Evolutionary conservation across 2,888 invertebrate species (phyloP).

Genomic region (Calliopum simillimum): DNA sequence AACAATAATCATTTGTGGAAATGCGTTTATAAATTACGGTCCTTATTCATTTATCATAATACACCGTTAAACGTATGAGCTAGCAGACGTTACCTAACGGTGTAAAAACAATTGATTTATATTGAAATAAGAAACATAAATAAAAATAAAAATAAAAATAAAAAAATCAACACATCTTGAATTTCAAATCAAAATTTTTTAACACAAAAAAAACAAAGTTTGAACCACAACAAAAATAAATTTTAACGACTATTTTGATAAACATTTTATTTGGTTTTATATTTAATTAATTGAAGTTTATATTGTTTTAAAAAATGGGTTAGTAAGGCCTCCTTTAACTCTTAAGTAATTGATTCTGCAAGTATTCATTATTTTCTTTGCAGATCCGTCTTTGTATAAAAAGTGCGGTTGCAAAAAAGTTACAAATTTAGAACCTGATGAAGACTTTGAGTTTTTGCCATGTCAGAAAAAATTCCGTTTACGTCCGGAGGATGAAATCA

Average conservation of each 20-base stretch:
- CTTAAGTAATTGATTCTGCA: constrained; percentile 3
- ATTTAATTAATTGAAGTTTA: too few relatives aligned
- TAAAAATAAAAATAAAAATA: too few relatives aligned
- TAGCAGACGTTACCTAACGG: too few relatives aligned
- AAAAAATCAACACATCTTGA: too few relatives aligned
- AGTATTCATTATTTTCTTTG: neutral
- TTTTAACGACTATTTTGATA: too few relatives aligned
- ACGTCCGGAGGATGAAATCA: constrained; percentile 58
- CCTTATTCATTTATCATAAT: constrained; percentile 16
- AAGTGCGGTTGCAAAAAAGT: constrained; percentile 40
- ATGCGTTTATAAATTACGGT: constrained; percentile 31
- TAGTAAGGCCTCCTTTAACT: constrained; percentile 12
- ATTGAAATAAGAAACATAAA: too few relatives aligned
- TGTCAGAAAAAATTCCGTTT: constrained; percentile 50
- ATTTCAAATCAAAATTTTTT: too few relatives aligned
- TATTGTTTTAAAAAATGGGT: too few relatives aligned
- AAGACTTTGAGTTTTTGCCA: constrained; percentile 41
- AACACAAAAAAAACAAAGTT: too few relatives aligned
- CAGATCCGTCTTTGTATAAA: constrained; percentile 34
- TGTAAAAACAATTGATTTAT: too few relatives aligned
- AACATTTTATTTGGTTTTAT: too few relatives aligned
- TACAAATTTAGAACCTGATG: constrained; percentile 30
- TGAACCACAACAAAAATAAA: too few relatives aligned
- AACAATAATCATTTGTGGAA: constrained; percentile 38
- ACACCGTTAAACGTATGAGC: neutral